Evolutionary conservation across 2,888 invertebrate species (phyloP), one percentile per base, ranked within the genome.

Genomic region (Neoascia interrupta): DNA sequence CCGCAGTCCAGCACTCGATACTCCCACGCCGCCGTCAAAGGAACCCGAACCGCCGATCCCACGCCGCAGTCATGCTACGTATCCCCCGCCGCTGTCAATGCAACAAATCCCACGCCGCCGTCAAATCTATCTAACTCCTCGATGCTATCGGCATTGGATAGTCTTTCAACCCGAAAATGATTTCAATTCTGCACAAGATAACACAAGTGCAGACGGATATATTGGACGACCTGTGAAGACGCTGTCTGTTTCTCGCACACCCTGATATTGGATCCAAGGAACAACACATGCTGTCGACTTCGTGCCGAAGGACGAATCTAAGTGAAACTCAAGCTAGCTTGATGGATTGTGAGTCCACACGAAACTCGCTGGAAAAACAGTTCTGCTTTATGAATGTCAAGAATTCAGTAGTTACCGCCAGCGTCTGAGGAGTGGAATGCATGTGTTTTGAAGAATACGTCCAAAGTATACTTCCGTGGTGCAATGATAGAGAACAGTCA

Each of bases 71-170:
- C 56, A 53, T 31, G 18, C 37, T 47, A 5, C 37, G 2, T 37
- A 23, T 58, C 58, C 41, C 58, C 10, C 70, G 70, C 70, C 26
- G 70, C 70, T 15, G 63, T 61, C 54, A 41, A 0, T 11, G n/a
- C 13, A 3, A 5, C 10, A 1, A 45, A 3, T 72, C 72, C 72
- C 72, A 43, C 72, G 72, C 56, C 47, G 72, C 43, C 36, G 53
- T 68, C 60, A 61, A 13, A 26, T 21, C 51, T 45, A 18, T 53
- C 13, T n/a, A 51, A 10, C 26, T 39, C 18, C 18, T 5, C 21
- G 37, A 53, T 26, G 15, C 3, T 31, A 60, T 43, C 36, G 19
- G 3, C 4, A 11, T 21, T 10, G 10, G 5, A 23, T 18, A 23
- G 4, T 21, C 1, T 15, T 28, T n/a, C 0, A n/a, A 15, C 11